phyloP scores from a whole-genome alignment of 2,888 invertebrate genomes.

The Eristalis pertinax region DNA sequence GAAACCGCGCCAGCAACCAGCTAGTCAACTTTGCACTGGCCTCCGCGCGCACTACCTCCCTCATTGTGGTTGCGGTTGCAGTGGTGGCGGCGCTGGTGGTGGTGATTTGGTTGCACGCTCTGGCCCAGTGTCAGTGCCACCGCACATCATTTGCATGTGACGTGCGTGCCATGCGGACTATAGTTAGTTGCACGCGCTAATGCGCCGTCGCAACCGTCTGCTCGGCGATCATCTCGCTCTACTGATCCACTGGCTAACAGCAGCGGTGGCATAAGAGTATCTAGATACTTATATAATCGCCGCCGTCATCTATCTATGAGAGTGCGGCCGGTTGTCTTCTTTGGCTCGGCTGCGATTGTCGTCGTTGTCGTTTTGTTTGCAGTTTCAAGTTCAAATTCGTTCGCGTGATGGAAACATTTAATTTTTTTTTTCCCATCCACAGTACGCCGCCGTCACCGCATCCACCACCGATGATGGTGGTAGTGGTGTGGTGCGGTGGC shows the following conservation, averaged over 20 bases:
- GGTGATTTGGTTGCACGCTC: slow-evolving; percentile 3
- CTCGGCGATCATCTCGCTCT: slow-evolving; percentile 23
- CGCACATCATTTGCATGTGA: slow-evolving; percentile 67
- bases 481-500: slow-evolving; percentile 22
- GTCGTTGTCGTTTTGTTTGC: slow-evolving; percentile 32
- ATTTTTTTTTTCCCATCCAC: slow-evolving; percentile 67
- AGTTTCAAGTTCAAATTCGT: slow-evolving; percentile 69
- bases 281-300: slow-evolving; percentile 60
- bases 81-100: not conserved
- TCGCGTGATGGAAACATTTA: slow-evolving; percentile 72
- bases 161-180: slow-evolving; percentile 59
- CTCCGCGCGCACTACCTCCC: not conserved
- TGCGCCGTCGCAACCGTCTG: slow-evolving; percentile 30
- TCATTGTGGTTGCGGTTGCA: slow-evolving; percentile 38
- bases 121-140: slow-evolving; percentile 65
- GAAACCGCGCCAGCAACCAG: slow-evolving; percentile 42
- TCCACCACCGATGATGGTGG: not conserved
- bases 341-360: slow-evolving; percentile 12
- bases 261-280: slow-evolving; percentile 12
- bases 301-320: slow-evolving; percentile 5
- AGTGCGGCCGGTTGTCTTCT: slow-evolving; percentile 30
- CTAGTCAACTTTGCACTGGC: slow-evolving; percentile 55
- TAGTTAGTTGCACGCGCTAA: slow-evolving; percentile 62
- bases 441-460: not conserved
- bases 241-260: slow-evolving; percentile 38